Evolutionary conservation across 2,888 invertebrate species (phyloP), one percentile per base, ranked within the genome.

Genomic region (Halocaridina rubra): DNA sequence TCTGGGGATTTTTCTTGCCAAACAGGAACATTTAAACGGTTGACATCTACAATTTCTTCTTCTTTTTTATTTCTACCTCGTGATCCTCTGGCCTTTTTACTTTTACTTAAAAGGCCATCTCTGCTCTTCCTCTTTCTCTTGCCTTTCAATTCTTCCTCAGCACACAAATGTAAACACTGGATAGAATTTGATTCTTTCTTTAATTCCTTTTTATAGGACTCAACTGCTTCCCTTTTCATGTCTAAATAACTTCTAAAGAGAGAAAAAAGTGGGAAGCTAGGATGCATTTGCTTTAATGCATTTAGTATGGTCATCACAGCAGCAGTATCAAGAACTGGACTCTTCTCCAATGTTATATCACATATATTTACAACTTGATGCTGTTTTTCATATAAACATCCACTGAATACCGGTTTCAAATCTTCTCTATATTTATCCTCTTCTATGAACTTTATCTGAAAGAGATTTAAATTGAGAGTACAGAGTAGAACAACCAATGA

Each of bases 1-100:
- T 84, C 32, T n/a, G 82, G 82, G 16, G 72, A 78, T 46, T 33
- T 84, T 29, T 84, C 82, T 3, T 84, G 82, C 82, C 82, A 84
- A 19, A 78, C 3, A 22, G 75, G 53, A 16, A 59, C 19, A 0
- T 24, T n/a, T 13, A 46, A 13, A 24, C 46, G 16, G 16, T 78
- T 29, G 2, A 27, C 33, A 19, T 32, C 32, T 19, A 7, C 32
- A 10, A 24, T 53, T 19, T 72, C 77, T 19, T 71, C 72, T 10
- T 10, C 7, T 22, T 39, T 67, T 22, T 53, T 53, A 16, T 32
- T 84, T 10, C 13, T 27, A 16, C 46, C 39, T 4, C 61, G 46
- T 10, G 46, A 57, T 16, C 74, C 77, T 16, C 77, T 74, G 19
- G 71, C 72, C 19, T 57, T 59, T 46, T 57, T 84, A 16, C 72